Evolutionary conservation across 2,113 vertebrate species (phyloP).

Genomic region (Puma concolor): DNA sequence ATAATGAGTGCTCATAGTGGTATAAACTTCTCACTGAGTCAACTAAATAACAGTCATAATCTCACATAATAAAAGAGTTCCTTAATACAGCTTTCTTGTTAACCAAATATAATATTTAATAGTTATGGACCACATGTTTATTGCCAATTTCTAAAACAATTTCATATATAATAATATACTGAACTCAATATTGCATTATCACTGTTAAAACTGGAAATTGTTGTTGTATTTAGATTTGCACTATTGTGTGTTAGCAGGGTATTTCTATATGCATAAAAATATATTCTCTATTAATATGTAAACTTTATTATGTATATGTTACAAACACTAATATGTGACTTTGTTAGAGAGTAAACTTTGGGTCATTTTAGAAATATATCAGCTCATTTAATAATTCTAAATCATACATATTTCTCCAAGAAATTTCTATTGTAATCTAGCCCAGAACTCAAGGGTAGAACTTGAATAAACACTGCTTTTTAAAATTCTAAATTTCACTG

Average conservation of each 20-base stretch:
- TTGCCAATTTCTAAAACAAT: not conserved
- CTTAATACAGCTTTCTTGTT: not conserved
- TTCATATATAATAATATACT: not conserved
- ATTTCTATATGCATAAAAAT: not conserved
- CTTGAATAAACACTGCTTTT: constrained; percentile 6
- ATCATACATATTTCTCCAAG: not conserved
- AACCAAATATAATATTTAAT: constrained; percentile 5
- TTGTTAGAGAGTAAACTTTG: not conserved
- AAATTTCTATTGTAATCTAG: not conserved
- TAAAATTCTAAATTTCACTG: constrained; percentile 38
- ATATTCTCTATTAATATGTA: not conserved
- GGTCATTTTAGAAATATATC: not conserved
- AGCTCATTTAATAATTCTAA: constrained; percentile 2
- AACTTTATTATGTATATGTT: not conserved
- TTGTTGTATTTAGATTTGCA: not conserved
- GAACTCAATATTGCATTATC: not conserved
- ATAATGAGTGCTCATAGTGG: not conserved
- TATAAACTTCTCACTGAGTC: not conserved
- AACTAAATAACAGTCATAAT: constrained; percentile 26
- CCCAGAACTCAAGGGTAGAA: not conserved
- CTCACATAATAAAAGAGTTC: not conserved
- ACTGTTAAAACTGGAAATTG: not conserved
- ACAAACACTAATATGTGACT: not conserved
- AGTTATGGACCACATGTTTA: not conserved
- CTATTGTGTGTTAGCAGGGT: not conserved